Percentiles rank a stretch among this genome's conserved stretches.
These are phyloP conservation scores for Eleutherodactylus coqui DNA, from an alignment of 2,797 vertebrate species.

Conservation along the genomic window DNA sequence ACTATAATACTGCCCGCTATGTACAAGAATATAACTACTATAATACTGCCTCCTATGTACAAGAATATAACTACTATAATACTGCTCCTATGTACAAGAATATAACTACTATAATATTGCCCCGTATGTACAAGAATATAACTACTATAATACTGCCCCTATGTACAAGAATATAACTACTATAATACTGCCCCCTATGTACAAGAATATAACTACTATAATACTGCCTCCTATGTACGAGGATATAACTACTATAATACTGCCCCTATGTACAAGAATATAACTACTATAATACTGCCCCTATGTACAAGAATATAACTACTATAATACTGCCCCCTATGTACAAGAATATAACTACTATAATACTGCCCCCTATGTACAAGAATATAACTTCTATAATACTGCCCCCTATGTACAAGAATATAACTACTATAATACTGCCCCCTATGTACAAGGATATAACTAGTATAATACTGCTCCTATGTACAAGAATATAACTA, in stretches of 20 bases:
- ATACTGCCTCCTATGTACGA: no score
- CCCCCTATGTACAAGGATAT: not conserved
- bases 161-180: not conserved
- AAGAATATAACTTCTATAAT: not conserved
- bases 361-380: no score
- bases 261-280: not conserved
- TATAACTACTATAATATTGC: not conserved
- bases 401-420: not conserved
- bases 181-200: no score
- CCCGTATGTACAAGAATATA: no score
- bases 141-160: not conserved
- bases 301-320: no score
- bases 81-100: not conserved
- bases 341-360: no score
- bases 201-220: no score
- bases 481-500: no score
- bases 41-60: no score
- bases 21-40: no score
- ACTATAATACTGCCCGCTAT: no score
- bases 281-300: not conserved
- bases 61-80: not conserved
- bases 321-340: no score
- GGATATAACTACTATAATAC: not conserved
- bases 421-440: not conserved
- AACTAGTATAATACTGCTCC: not conserved